A percentile compares a stretch with the other conserved stretches of the same genome.
Conservation (phyloP, 2,888 invertebrate genomes). For the Limnephilus auricula region DNA sequence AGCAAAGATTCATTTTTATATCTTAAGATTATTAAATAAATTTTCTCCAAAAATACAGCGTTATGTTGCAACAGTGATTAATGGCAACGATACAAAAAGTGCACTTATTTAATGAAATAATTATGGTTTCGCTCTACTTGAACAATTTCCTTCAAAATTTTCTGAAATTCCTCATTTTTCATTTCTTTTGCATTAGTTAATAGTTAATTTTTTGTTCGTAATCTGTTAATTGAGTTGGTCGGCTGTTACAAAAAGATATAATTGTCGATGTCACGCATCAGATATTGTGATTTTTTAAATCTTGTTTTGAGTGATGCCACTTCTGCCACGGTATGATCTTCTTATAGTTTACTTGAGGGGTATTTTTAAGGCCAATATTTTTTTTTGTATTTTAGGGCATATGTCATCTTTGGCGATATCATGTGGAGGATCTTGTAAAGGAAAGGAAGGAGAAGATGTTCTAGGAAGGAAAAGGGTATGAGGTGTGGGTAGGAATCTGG, state of each 20-base stretch:
- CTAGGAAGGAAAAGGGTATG: too few relatives aligned
- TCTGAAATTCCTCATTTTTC: neutral
- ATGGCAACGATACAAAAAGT: neutral
- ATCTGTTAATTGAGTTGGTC: neutral
- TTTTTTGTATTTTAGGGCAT: too few relatives aligned
- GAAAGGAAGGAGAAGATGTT: too few relatives aligned
- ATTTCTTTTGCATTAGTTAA: neutral
- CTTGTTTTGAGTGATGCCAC: neutral
- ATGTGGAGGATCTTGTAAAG: too few relatives aligned
- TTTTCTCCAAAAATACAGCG: neutral
- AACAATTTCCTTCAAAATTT: neutral
- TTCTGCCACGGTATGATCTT: neutral
- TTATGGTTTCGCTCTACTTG: neutral
- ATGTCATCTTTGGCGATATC: too few relatives aligned
- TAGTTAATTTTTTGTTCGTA: neutral
- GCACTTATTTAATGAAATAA: neutral
- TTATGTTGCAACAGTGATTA: neutral
- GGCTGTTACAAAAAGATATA: neutral
- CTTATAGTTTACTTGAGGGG: too few relatives aligned
- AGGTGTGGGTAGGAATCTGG: too few relatives aligned
- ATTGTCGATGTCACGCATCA: neutral
- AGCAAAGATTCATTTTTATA: too few relatives aligned
- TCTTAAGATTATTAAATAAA: neutral
- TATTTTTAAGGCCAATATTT: too few relatives aligned
- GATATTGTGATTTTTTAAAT: neutral